Evolutionary conservation across 1,140 invertebrate genomes (phyloP).

Genomic region (Yoshiicerus persimilis): DNA sequence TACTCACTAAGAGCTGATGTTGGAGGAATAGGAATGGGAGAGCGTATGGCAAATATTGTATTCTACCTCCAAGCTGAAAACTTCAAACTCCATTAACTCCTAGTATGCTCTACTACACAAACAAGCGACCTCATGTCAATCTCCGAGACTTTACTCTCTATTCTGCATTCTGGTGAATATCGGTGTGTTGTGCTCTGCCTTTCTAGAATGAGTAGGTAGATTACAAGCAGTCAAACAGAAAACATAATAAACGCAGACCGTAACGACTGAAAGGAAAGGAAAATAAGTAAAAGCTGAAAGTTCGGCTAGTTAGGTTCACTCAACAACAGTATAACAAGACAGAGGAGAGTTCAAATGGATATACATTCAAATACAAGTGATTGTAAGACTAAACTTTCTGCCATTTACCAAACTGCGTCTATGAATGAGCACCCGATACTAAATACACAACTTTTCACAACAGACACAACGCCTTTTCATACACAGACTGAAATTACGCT

Average conservation of each 20-base stretch:
- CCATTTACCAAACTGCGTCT: no score
- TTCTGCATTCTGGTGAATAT: not conserved
- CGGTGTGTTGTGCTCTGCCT: no score
- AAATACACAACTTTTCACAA: not conserved
- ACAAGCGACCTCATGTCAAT: conserved; percentile 13
- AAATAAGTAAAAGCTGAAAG: not conserved
- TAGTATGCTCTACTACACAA: conserved; percentile 8
- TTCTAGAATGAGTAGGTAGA: not conserved
- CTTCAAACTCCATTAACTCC: conserved; percentile 19
- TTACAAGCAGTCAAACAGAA: not conserved
- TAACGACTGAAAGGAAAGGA: not conserved
- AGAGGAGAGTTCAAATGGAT: not conserved
- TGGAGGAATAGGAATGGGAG: not conserved
- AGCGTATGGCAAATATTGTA: not conserved
- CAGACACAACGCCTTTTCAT: not conserved
- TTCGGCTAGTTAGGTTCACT: not conserved
- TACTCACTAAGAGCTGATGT: not conserved
- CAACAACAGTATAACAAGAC: not conserved
- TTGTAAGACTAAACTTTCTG: not conserved
- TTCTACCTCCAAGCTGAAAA: not conserved
- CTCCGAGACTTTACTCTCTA: not conserved
- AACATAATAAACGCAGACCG: not conserved
- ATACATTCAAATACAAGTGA: not conserved
- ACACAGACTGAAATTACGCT: not conserved
- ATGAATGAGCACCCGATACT: not conserved